Percentiles rank a stretch among this genome's conserved stretches.
These are phyloP conservation scores for Stenotaenia linearis DNA, from an alignment of 2,888 invertebrate species.

Conservation along the genomic window DNA sequence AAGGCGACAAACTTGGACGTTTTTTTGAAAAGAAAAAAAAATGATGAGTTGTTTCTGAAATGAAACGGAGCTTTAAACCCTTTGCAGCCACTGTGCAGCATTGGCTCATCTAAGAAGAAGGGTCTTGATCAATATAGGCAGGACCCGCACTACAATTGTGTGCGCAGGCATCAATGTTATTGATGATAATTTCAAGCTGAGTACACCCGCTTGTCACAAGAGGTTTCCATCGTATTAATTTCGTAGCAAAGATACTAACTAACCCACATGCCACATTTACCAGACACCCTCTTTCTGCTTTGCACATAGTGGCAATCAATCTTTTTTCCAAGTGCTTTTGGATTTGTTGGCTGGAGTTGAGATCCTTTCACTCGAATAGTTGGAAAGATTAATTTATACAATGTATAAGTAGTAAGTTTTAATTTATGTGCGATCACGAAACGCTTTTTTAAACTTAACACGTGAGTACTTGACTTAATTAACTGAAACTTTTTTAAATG, in stretches of 20 bases:
- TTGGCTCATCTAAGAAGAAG: not conserved
- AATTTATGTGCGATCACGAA: no score
- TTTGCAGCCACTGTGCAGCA: no score
- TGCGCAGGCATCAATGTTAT: not conserved
- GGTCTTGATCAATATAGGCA: not conserved
- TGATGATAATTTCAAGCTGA: slow-evolving; percentile 9
- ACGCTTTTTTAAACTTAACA: no score
- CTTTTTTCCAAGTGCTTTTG: not conserved
- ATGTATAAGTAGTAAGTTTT: no score
- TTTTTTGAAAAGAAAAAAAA: not conserved
- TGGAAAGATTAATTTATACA: not conserved
- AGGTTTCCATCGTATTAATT: not conserved
- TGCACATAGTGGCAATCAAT: not conserved
- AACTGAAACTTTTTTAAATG: no score
- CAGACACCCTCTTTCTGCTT: not conserved
- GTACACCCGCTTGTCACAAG: not conserved
- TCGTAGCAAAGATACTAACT: not conserved
- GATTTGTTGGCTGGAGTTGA: not conserved
- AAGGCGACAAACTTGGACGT: not conserved
- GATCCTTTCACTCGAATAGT: not conserved
- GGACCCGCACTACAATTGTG: not conserved
- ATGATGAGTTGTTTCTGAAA: not conserved
- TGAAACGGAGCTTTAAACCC: not conserved
- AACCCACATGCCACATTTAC: not conserved
- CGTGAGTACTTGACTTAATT: no score